A percentile compares a stretch with the other conserved stretches of the same genome.
These are phyloP conservation scores for Bombus superbus DNA, from an alignment of 1,140 invertebrate genomes.

Conservation along the genomic window DNA sequence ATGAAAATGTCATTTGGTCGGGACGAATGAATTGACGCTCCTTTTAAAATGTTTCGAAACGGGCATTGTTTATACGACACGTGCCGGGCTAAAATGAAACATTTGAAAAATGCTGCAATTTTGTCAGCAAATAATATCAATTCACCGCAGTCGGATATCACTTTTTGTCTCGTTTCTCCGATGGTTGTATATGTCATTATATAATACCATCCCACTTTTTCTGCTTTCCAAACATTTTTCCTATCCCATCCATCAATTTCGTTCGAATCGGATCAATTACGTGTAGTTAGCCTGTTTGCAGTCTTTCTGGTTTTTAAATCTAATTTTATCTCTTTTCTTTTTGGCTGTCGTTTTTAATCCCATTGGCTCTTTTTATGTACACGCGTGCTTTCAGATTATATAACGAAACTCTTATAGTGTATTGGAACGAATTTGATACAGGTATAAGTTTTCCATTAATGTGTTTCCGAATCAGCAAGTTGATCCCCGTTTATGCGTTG, in stretches of 20 bases:
- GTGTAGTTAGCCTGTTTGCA: neutral
- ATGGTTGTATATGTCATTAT: neutral
- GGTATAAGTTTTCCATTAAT: neutral
- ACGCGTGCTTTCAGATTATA: no score
- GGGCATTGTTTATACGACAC: neutral
- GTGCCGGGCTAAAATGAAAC: neutral
- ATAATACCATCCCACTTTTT: neutral
- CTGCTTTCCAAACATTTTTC: neutral
- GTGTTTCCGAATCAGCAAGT: neutral
- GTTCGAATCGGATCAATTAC: neutral
- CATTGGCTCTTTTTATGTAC: neutral
- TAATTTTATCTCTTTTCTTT: neutral
- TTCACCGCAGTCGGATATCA: neutral
- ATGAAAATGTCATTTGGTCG: neutral
- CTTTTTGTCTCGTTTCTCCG: neutral
- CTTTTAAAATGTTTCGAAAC: neutral
- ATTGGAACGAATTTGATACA: neutral
- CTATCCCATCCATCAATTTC: neutral
- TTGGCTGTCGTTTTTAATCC: neutral
- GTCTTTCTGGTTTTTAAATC: neutral
- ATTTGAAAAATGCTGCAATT: conserved; percentile 4
- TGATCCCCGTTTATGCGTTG: no score
- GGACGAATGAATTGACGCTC: neutral
- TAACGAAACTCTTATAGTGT: neutral
- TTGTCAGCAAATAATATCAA: conserved; percentile 2